Conservation (phyloP, 2,888 invertebrate genomes). For the Nycteola revayana region DNA sequence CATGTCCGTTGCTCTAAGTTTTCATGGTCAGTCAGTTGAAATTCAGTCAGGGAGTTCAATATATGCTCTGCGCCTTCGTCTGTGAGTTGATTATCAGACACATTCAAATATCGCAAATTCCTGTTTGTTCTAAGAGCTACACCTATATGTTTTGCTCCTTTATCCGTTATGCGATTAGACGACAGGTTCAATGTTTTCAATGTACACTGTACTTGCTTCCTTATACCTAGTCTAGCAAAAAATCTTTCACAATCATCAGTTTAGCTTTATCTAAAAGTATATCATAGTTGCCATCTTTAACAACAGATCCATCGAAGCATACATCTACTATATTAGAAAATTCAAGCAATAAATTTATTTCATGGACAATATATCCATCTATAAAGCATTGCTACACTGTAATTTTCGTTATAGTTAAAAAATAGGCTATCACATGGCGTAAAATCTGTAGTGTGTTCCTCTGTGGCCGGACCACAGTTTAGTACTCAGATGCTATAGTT, state of each 20-base stretch:
- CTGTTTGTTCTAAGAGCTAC: conserved; percentile 54
- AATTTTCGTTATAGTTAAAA: neutral
- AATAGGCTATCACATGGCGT: neutral
- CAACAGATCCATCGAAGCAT: conserved; percentile 44
- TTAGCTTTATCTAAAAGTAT: conserved; percentile 35
- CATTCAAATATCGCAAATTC: conserved; percentile 56
- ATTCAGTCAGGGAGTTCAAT: conserved; percentile 45
- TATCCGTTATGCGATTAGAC: conserved; percentile 57
- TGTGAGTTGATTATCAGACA: conserved; percentile 51
- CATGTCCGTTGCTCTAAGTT: conserved; percentile 30
- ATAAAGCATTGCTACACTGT: neutral
- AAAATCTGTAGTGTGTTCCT: too few species aligned
- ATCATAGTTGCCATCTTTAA: conserved; percentile 42
- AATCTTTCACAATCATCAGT: conserved; percentile 41
- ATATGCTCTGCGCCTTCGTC: conserved; percentile 48
- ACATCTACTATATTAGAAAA: conserved; percentile 53
- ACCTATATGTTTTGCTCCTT: conserved; percentile 47
- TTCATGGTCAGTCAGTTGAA: conserved; percentile 45
- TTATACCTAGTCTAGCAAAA: conserved; percentile 34
- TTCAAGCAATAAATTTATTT: conserved; percentile 45
- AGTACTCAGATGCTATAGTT: too few species aligned
- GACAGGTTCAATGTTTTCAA: conserved; percentile 53
- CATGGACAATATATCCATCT: conserved; percentile 11
- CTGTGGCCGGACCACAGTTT: too few species aligned
- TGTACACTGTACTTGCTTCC: conserved; percentile 35